Conservation (phyloP, 2,888 invertebrate genomes). For the Xiphydria camelus region DNA sequence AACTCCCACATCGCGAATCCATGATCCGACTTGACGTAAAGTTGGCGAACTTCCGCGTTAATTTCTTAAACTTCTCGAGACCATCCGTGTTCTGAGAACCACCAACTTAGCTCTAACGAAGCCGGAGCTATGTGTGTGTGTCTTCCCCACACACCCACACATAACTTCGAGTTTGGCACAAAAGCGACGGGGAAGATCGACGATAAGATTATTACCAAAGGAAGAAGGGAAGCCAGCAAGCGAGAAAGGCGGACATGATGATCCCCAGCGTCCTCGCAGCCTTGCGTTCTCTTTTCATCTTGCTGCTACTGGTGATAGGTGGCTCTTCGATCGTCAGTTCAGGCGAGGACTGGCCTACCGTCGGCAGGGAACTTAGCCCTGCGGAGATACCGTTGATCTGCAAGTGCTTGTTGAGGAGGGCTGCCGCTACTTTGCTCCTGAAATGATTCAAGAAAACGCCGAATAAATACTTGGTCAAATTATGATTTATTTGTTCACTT, state of each 20-base stretch:
- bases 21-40: too few relatives aligned
- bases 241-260: conserved; percentile 93
- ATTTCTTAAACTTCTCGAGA: too few relatives aligned
- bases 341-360: conserved; percentile 52
- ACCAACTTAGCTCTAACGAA: too few relatives aligned
- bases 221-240: conserved; percentile 96
- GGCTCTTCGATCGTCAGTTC: conserved; percentile 59
- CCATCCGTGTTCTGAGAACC: too few relatives aligned
- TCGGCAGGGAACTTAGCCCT: conserved; percentile 60
- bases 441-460: conserved; percentile 47
- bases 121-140: too few relatives aligned
- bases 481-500: too few relatives aligned
- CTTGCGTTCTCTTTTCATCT: conserved; percentile 86
- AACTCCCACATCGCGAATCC: too few relatives aligned
- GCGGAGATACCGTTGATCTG: conserved; percentile 88
- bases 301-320: conserved; percentile 74
- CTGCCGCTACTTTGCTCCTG: conserved; percentile 87
- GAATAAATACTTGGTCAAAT: too few relatives aligned
- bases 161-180: background rate
- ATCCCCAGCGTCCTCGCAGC: conserved; percentile 94
- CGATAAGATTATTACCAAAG: conserved; percentile 71
- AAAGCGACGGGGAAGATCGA: background rate
- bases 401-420: conserved; percentile 83
- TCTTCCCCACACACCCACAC: too few relatives aligned
- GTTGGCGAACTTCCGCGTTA: too few relatives aligned